phyloP scores from a whole-genome alignment of 2,888 invertebrate genomes.

The Athrips mouffetella region DNA sequence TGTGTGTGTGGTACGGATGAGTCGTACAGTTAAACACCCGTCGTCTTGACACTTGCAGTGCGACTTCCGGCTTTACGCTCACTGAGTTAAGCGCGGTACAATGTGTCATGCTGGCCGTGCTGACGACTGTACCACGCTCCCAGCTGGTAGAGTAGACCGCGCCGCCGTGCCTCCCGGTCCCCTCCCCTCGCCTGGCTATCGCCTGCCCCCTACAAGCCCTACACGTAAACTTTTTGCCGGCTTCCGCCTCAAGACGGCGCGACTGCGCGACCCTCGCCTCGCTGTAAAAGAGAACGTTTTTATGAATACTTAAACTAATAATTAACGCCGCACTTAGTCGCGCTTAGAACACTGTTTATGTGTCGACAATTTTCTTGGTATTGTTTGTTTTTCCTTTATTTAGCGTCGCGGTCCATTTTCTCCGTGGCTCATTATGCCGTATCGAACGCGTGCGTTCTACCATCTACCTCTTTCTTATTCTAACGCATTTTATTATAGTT shows the following conservation, averaged over 20 bases:
- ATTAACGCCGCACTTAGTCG: slow-evolving; percentile 61
- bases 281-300: slow-evolving; percentile 37
- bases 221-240: slow-evolving; percentile 35
- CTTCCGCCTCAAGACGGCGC: slow-evolving; percentile 25
- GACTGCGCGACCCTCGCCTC: slow-evolving; percentile 12
- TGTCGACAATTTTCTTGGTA: slow-evolving; percentile 52
- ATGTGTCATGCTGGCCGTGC: too few relatives aligned
- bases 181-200: slow-evolving; percentile 1
- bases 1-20: too few relatives aligned
- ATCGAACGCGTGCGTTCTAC: slow-evolving; percentile 50
- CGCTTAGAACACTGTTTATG: slow-evolving; percentile 60
- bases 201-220: too few relatives aligned
- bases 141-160: background rate
- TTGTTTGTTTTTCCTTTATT: slow-evolving; percentile 53
- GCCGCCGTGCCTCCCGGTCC: background rate
- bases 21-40: too few relatives aligned
- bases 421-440: slow-evolving; percentile 46
- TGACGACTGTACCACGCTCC: too few relatives aligned
- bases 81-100: too few relatives aligned
- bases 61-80: too few relatives aligned
- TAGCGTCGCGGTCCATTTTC: slow-evolving; percentile 50
- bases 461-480: slow-evolving; percentile 40
- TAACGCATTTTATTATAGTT: slow-evolving; percentile 46
- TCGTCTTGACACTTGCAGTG: too few relatives aligned
- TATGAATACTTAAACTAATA: slow-evolving; percentile 68